Base-by-base conservation (phyloP, 2,888 invertebrate genomes). In the Aelia acuminata region DNA sequence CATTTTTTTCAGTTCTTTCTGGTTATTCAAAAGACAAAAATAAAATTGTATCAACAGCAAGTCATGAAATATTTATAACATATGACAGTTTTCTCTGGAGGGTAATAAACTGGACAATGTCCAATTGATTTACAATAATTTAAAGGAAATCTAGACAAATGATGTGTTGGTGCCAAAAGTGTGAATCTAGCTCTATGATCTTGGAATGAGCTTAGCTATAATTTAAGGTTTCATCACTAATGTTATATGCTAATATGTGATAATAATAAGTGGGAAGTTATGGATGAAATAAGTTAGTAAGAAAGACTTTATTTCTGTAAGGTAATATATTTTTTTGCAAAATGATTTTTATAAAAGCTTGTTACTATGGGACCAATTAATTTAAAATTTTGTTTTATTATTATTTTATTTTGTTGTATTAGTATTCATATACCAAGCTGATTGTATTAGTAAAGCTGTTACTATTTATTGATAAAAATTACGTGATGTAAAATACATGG, bases 311-410 rank as follows among this genome's bases (percentile, higher is more conserved):
- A 70, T 80, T 80, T 80, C 80, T 47, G 39, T 85, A 53, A 53
- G 26, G 39, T 85, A 50, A 50, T 49, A 50, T 35, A 53, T 53
- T 85, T 53, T 53, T 31, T 85, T 53, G 53, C 85, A 85, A 53
- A 85, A 80, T n/a, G 43, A 80, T 22, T 53, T 26, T 85, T 85
- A 53, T 53, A 53, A 35, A 53, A 53, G 85, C 85, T 85, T 85
- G 53, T 85, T 85, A 85, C 20, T 31, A 85, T 50, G 85, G 85
- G 85, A 85, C 85, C 85, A 85, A 85, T 85, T 85, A 53, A 57
- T 53, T 85, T 85, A 80, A 80, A 80, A 43, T n/a, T 22, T 80
- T 80, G 43, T 80, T 80, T 47, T 43, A 80, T 80, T 80, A 35
- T 75, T 75, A 39, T 43, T 47, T n/a, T 80, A 43, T 80, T 80